Conservation (phyloP, 53 echinoderm and acorn worm genomes). For the Stichopus horrens region DNA sequence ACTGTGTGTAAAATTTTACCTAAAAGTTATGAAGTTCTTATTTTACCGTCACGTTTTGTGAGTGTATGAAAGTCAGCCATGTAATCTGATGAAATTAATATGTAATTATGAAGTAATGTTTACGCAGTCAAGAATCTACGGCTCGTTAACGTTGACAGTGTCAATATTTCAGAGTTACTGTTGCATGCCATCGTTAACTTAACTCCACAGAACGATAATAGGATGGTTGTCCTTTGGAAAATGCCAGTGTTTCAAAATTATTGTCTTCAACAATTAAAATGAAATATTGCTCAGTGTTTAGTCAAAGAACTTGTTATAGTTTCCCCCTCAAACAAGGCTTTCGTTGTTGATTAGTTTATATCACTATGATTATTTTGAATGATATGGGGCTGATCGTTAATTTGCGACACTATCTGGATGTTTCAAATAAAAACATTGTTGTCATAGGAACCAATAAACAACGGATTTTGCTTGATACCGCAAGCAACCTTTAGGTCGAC, state of each 20-base stretch:
- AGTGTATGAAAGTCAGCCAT: too few relatives aligned
- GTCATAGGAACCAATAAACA: not conserved
- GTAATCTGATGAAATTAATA: too few relatives aligned
- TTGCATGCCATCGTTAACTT: too few relatives aligned
- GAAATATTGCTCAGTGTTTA: not conserved
- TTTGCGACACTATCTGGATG: not conserved
- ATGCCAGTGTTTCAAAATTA: not conserved
- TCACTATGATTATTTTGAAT: not conserved
- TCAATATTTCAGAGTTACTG: too few relatives aligned
- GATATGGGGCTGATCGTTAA: not conserved
- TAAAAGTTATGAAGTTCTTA: too few relatives aligned
- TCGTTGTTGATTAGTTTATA: not conserved
- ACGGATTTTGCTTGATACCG: not conserved
- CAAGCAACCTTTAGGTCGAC: not conserved
- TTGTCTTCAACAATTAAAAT: not conserved
- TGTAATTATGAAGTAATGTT: too few relatives aligned
- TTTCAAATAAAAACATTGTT: not conserved
- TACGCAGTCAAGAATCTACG: too few relatives aligned
- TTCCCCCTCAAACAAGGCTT: too few relatives aligned
- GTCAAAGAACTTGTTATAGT: not conserved
- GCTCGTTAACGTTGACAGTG: too few relatives aligned
- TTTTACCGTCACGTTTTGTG: too few relatives aligned
- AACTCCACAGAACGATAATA: not conserved
- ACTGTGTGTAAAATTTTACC: too few relatives aligned
- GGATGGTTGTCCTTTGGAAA: not conserved